A percentile compares a stretch with the other conserved stretches of the same genome.
Evolutionary conservation across 2,113 vertebrate genomes (phyloP).

Genomic region (Rhinolophus ferrumequinum): DNA sequence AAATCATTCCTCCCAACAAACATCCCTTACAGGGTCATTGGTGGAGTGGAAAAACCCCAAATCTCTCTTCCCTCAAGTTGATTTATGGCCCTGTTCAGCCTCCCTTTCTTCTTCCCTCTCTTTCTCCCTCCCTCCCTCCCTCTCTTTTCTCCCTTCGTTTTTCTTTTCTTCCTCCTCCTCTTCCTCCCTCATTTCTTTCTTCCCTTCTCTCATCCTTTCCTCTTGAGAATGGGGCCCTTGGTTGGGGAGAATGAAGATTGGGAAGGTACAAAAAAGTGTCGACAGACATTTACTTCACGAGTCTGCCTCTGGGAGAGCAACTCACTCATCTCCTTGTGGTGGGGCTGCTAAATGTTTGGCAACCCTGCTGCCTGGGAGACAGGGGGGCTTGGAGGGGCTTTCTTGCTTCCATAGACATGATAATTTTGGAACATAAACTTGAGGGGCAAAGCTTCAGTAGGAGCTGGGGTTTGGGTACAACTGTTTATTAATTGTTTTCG

Average conservation of each 20-base stretch:
- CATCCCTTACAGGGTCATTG: not conserved
- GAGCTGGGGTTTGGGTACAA: not conserved
- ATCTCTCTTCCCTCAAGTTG: not conserved
- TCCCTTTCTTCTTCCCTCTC: fast-evolving
- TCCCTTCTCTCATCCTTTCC: not conserved
- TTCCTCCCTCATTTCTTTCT: not conserved
- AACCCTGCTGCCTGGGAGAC: not conserved
- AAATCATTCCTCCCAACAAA: not conserved
- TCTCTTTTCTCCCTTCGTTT: not conserved
- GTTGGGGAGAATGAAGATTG: not conserved
- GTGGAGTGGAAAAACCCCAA: not conserved
- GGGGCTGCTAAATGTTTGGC: not conserved
- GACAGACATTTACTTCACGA: not conserved
- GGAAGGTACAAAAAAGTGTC: not conserved
- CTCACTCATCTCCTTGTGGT: fast-evolving
- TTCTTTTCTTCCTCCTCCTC: not conserved
- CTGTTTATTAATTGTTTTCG: not conserved
- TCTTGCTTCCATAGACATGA: not conserved
- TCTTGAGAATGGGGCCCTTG: not conserved
- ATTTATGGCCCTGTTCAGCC: not conserved
- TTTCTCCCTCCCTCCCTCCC: too few species aligned
- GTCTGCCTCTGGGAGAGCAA: not conserved
- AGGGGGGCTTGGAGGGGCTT: not conserved
- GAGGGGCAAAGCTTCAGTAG: not conserved
- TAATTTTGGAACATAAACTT: not conserved